Percentiles rank a stretch among this genome's conserved stretches.
phyloP scores from a whole-genome alignment of 2,797 vertebrate genomes.

The Parambassis ranga region DNA sequence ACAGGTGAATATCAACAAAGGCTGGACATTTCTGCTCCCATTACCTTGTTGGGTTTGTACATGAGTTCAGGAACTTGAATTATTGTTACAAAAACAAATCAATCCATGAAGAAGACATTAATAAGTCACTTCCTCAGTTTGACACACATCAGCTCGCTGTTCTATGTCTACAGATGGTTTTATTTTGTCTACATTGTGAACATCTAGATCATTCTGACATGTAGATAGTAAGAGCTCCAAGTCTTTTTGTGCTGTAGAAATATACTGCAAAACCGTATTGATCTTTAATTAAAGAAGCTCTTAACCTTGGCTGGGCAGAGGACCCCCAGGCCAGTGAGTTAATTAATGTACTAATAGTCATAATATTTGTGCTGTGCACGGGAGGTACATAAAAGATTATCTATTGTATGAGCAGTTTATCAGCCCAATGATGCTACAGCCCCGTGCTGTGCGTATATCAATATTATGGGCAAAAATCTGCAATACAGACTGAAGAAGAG shows the following conservation, averaged over 20 bases:
- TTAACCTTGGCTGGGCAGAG: constrained; percentile 82
- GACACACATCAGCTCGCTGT: constrained; percentile 30
- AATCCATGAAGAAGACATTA: constrained; percentile 8
- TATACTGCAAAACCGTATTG: constrained; percentile 83
- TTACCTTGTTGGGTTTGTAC: constrained; percentile 6
- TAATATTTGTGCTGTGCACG: constrained; percentile 88
- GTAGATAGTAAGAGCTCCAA: constrained; percentile 67
- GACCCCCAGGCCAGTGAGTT: constrained; percentile 81
- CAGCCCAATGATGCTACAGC: constrained; percentile 80
- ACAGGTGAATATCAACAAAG: constrained; percentile 31
- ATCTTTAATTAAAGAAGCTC: constrained; percentile 89
- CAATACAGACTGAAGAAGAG: constrained; percentile 71
- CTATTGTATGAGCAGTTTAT: constrained; percentile 85
- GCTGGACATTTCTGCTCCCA: constrained; percentile 9
- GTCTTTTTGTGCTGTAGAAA: constrained; percentile 73
- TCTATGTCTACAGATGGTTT: constrained; percentile 34
- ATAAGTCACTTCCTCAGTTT: constrained; percentile 22
- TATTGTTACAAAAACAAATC: constrained; percentile 2
- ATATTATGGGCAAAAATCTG: constrained; percentile 80
- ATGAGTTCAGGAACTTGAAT: constrained; percentile 14
- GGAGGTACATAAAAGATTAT: constrained; percentile 88
- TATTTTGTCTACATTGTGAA: constrained; percentile 52
- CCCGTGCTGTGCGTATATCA: constrained; percentile 84
- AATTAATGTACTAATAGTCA: constrained; percentile 89
- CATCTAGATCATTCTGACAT: constrained; percentile 62